Evolutionary conservation across 2,797 vertebrate genomes (phyloP), one percentile per base, ranked within the genome.

Genomic region (Atherinosoma microstoma): DNA sequence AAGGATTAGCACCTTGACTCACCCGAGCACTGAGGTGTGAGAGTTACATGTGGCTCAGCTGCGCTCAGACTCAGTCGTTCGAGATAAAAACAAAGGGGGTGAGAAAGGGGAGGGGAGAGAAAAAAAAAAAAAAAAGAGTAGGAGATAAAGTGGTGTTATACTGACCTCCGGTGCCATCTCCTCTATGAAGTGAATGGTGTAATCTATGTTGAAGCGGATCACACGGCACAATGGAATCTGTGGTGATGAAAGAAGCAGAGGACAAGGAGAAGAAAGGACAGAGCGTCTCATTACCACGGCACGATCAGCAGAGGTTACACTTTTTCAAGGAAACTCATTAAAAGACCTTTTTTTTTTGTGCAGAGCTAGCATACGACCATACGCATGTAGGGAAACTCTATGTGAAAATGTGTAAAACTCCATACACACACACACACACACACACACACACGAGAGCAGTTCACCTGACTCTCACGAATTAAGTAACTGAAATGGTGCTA

Each of bases 201-300:
- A 99, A 94, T 99, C 98, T 93, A 99, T 99, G 95, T 99, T 99
- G 95, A 99, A 99, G 91, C 98, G 96, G 92, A 99, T 99, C 89
- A 99, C 98, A 90, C 97, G 96, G 94, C 98, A 99, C 87, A 99
- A 91, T 87, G 97, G 97, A 87, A 99, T 98, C 98, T 99, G 94
- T 9, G 74, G 70, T 76, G 88, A 90, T 85, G 87, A 87, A 90
- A 86, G 78, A 70, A 80, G 60, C 60, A 78, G 77, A 78, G 78
- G 71, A 76, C 12, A 68, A 38, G 73, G 27, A 72, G 77, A 78
- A 89, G 71, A 79, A 78, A 79, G 72, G 81, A 77, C 42, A 47
- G 61, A 58, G 22, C 1, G 38, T 75, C 71, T 92, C 89, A 90
- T 92, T 91, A 92, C 75, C 77, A 61, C 32, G 69, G 83, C n/a